Base-by-base conservation (phyloP, 2,888 invertebrate genomes). In the Scaptomyza flava region DNA sequence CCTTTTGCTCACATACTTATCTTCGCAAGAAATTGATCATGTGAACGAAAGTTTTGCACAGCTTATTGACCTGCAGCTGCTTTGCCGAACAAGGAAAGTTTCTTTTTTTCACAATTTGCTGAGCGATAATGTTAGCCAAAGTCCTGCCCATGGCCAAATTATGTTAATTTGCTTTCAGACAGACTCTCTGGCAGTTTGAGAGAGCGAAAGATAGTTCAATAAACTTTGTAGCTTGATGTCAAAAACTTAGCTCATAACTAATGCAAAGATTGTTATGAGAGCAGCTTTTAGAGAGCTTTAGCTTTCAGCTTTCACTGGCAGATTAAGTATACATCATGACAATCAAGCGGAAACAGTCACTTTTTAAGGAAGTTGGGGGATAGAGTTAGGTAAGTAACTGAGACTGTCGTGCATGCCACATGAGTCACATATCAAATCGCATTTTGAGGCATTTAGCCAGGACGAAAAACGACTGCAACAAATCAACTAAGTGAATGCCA, bases 391-490 rank as follows among this genome's bases (percentile, higher is more conserved):
- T 8, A 14, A n/a, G n/a, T 9, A n/a, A 17, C 8, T 20, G 17
- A 9, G 8, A 20, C 33, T n/a, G 36, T 57, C 53, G 51, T 72
- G 63, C 76, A 68, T 67, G 64, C 64, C 71, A 69, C 75, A 67
- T 31, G 61, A 53, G 51, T 51, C 68, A 81, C 82, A 83, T 80
- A 71, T 74, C 83, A 80, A 87, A 83, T 83, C 88, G 81, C 78
- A 87, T 85, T 41, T 87, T 66, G 72, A 67, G 65, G 87, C 80
- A 79, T 81, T 88, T 86, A 86, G 72, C 62, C 66, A 73, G 64
- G 52, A 81, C 73, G 84, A 87, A 88, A 88, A 83, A 88, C 81
- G 83, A 84, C 63, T 88, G 81, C 82, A 86, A 87, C 82, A 83
- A 83, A 88, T 83, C 89, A 84, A 77, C 75, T 71, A 78, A 78